phyloP scores from a whole-genome alignment of 2,888 invertebrate genomes.

The Patella depressa region DNA sequence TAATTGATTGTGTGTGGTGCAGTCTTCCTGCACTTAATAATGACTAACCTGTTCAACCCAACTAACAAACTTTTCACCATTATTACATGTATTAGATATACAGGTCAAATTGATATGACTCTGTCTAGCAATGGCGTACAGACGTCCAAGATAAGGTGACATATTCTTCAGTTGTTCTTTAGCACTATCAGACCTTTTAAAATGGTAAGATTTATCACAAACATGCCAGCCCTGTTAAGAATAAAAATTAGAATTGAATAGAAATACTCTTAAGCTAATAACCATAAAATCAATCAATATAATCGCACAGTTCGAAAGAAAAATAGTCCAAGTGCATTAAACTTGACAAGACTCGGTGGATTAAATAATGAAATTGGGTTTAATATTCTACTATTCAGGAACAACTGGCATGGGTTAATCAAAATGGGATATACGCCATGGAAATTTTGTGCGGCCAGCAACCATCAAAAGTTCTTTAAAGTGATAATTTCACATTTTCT shows the following conservation, averaged over 20 bases:
- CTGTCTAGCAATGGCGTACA: slow-evolving; percentile 56
- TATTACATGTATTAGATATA: slow-evolving; percentile 34
- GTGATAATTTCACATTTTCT: too few relatives aligned
- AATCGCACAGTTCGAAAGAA: neutral
- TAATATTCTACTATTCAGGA: too few relatives aligned
- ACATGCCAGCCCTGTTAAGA: slow-evolving; percentile 58
- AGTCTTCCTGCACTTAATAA: neutral
- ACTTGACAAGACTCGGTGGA: too few relatives aligned
- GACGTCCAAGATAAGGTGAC: slow-evolving; percentile 54
- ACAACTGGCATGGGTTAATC: too few relatives aligned
- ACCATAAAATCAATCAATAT: neutral
- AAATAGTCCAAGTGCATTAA: too few relatives aligned
- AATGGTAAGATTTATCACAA: slow-evolving; percentile 44
- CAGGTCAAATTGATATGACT: slow-evolving; percentile 57
- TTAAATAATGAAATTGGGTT: too few relatives aligned
- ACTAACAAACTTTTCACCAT: slow-evolving; percentile 49
- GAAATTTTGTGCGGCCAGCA: too few relatives aligned
- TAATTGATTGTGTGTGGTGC: too few relatives aligned
- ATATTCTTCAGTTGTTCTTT: slow-evolving; percentile 45
- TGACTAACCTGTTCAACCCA: slow-evolving; percentile 50
- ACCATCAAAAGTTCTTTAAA: too few relatives aligned
- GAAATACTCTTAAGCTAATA: neutral
- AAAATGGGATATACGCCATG: too few relatives aligned
- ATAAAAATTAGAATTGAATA: slow-evolving; percentile 1
- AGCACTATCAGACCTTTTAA: slow-evolving; percentile 48